These are phyloP conservation scores for Ictidomys tridecemlineatus DNA, from an alignment of 2,113 vertebrate genomes.

Conservation along the genomic window DNA sequence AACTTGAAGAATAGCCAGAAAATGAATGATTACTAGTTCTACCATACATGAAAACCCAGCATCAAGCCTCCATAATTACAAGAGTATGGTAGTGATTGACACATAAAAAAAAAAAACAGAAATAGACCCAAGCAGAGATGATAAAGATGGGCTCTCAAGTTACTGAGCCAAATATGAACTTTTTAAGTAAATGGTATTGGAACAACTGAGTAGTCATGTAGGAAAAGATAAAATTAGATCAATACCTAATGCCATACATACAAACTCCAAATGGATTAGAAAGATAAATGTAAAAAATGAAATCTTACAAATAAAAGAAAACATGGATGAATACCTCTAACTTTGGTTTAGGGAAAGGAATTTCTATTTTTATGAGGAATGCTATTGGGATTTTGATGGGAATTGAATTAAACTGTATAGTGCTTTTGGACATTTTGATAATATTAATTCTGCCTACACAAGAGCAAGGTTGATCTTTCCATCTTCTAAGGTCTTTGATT, in stretches of 20 bases:
- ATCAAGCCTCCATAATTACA: background rate
- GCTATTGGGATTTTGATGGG: too few species aligned
- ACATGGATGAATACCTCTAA: background rate
- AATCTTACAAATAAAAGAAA: background rate
- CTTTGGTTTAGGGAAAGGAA: background rate
- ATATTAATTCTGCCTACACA: too few species aligned
- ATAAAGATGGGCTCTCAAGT: background rate
- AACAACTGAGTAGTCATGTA: background rate
- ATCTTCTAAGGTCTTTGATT: too few species aligned
- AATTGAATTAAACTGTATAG: too few species aligned
- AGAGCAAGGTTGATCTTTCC: too few species aligned
- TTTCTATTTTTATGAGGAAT: too few species aligned
- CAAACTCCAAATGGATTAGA: background rate
- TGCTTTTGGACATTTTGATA: too few species aligned
- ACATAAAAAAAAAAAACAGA: background rate
- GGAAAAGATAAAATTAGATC: background rate
- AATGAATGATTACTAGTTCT: background rate
- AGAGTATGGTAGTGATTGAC: background rate
- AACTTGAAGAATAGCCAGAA: background rate
- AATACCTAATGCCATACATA: background rate
- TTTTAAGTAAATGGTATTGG: background rate
- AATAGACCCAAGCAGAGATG: background rate
- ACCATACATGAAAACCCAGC: background rate
- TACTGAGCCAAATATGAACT: background rate
- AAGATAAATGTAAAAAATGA: background rate